Evolutionary conservation across 2,113 vertebrate species (phyloP).

Genomic region (Lamprologus sp.): DNA sequence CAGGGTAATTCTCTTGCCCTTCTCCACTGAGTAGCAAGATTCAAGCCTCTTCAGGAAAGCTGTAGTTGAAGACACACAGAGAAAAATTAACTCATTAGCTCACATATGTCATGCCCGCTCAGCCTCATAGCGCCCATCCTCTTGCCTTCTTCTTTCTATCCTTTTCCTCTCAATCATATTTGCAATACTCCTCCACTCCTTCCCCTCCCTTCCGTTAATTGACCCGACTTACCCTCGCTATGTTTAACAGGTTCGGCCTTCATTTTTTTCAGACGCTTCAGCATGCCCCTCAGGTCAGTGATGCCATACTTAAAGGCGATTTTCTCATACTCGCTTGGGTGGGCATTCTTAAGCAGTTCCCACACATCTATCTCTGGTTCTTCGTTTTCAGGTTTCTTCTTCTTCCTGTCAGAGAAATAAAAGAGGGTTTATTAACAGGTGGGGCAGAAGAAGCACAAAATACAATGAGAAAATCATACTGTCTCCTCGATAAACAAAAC

Average conservation of each 20-base stretch:
- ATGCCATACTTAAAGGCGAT: slow-evolving; percentile 90
- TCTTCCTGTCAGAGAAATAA: slow-evolving; percentile 63
- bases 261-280: slow-evolving; percentile 88
- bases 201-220: background rate
- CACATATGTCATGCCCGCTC: background rate
- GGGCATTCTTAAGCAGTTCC: slow-evolving; percentile 83
- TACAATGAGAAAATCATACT: background rate
- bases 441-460: background rate
- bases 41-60: slow-evolving; percentile 84
- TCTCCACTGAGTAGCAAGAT: slow-evolving; percentile 80
- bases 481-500: background rate
- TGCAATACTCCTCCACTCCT: background rate
- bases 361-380: slow-evolving; percentile 76
- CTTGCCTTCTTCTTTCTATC: background rate
- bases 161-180: background rate
- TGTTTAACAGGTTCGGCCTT: slow-evolving; percentile 71
- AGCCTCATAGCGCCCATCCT: background rate
- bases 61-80: slow-evolving; percentile 24
- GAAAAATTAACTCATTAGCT: background rate
- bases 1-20: slow-evolving; percentile 81
- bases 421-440: background rate
- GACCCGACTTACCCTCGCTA: slow-evolving; percentile 71
- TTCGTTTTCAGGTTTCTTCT: slow-evolving; percentile 64
- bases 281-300: slow-evolving; percentile 90
- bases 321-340: slow-evolving; percentile 88